Base-by-base conservation (phyloP, 2,113 vertebrate species). In the Scophthalmus maximus region DNA sequence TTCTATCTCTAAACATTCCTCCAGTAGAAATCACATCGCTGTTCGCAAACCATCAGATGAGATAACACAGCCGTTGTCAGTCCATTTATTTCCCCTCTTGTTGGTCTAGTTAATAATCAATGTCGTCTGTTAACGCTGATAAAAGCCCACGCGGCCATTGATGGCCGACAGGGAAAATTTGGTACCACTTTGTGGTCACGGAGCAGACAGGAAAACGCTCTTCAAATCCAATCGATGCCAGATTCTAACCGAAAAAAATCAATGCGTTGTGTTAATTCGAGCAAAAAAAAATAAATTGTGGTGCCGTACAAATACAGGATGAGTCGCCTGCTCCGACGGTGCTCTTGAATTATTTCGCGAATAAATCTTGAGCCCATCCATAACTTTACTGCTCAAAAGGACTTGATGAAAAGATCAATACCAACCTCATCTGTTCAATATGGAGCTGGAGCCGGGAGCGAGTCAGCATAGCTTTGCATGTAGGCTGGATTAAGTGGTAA, bases 1-100 rank as follows among this genome's bases (percentile, higher is more conserved):
- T n/a, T 73, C 56, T 18, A 51, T 74, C 17, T 55, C 38, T 44
- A 52, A 75, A 76, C 47, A 50, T 64, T 79, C 68, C 49, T 65
- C 55, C 75, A 64, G 38, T 79, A 56, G 25, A 34, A 60, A 76
- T 76, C 53, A 56, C 58, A 42, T n/a, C 53, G 66, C 44, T 27
- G 11, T 60, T 66, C 18, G 52, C n/a, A n/a, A 57, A 65, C 58
- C 18, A 36, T 68, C 66, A 42, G 49, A 76, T 44, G 38, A 65
- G 52, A 65, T 49, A 55, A 22, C 51, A 23, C 40, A 8, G 52
- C 8, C n/a, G 12, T 3, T 25, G 55, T 12, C 23, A 2, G 68
- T n/a, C 61, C 30, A 59, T 84, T 81, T 67, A 44, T 70, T 49
- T 70, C 29, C 60, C 50, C 50, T 26, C 46, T n/a, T 26, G 23